Conservation (phyloP, 2,888 invertebrate genomes). For the Latrodectus hesperus region DNA sequence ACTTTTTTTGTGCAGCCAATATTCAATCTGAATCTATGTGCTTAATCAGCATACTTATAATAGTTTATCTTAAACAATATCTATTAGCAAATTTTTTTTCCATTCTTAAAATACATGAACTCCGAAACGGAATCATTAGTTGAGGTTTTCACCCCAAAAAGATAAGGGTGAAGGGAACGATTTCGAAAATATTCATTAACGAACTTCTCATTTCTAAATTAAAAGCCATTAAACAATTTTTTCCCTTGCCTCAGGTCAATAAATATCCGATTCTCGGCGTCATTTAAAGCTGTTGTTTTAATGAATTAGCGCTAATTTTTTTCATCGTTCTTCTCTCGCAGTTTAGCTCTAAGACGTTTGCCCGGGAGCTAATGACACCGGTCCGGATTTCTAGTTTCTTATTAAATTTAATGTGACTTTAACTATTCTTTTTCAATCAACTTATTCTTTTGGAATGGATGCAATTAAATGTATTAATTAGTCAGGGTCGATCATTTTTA, state of each 20-base stretch:
- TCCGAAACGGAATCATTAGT: not conserved
- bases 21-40: too few species aligned
- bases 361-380: not conserved
- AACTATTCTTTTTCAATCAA: constrained; percentile 4
- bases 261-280: constrained; percentile 41
- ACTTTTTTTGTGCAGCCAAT: too few species aligned
- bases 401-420: constrained; percentile 5
- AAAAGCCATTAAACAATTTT: not conserved
- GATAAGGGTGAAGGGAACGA: not conserved
- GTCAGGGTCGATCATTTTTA: not conserved
- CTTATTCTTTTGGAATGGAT: not conserved
- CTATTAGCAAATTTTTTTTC: too few species aligned
- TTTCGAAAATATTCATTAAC: constrained; percentile 3
- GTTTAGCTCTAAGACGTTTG: not conserved
- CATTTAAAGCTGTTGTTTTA: constrained; percentile 39
- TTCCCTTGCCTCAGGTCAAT: constrained; percentile 14
- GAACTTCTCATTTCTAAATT: not conserved
- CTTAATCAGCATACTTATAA: too few species aligned
- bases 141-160: not conserved
- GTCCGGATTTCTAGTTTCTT: constrained; percentile 2
- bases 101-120: too few species aligned
- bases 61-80: too few species aligned
- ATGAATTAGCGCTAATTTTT: not conserved
- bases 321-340: not conserved
- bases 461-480: not conserved